phyloP scores from a whole-genome alignment of 2,797 vertebrate species.

The Pangasius mekongensis region DNA sequence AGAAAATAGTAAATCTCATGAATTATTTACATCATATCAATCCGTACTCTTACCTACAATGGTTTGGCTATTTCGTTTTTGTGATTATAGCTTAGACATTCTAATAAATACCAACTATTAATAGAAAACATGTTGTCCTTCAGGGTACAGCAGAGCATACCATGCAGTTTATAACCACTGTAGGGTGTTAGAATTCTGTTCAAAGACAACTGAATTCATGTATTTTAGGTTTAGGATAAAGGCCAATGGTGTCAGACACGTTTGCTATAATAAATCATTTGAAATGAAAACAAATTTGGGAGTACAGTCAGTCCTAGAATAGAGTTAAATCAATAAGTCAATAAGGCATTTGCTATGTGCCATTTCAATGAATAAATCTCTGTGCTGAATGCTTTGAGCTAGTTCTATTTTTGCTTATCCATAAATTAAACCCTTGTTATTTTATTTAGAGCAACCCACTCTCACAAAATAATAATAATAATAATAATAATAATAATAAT shows the following conservation, averaged over 20 bases:
- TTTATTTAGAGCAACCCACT: background rate
- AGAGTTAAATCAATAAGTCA: background rate
- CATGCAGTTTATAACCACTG: background rate
- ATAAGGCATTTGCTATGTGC: conserved; percentile 2
- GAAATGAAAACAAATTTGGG: conserved; percentile 1
- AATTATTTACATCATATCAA: background rate
- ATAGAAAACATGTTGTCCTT: background rate
- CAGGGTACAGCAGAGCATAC: background rate
- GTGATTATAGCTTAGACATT: background rate
- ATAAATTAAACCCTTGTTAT: background rate
- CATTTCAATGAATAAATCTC: conserved; percentile 5
- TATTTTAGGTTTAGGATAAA: conserved; percentile 6
- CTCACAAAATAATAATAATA: background rate
- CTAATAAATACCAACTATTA: conserved; percentile 11
- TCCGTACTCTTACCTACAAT: background rate
- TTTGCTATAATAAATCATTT: conserved; percentile 21
- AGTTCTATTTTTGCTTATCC: background rate
- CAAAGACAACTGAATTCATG: background rate
- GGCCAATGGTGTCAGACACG: conserved; percentile 16
- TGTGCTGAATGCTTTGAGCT: background rate
- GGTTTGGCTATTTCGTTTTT: background rate
- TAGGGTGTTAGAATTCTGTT: background rate
- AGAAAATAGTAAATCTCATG: background rate
- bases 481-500: no score
- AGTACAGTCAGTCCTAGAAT: background rate